Evolutionary conservation across 2,888 invertebrate genomes (phyloP), one percentile per base, ranked within the genome.

Genomic region (Lacanobia wlatinum): DNA sequence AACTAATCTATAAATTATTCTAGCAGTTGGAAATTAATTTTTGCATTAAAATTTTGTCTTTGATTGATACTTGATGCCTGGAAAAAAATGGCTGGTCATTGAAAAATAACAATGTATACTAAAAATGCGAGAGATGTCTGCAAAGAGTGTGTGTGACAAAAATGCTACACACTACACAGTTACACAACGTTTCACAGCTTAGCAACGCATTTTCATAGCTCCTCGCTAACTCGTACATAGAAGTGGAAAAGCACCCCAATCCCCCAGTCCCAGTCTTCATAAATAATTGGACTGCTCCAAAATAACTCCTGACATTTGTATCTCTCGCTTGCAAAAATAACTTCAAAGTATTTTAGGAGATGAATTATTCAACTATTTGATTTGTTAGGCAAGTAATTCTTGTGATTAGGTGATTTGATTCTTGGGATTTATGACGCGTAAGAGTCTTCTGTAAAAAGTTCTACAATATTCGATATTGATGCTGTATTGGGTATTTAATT

Each of bases 311-410:
- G 46, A 43, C 59, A 62, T 80, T 70, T 62, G 59, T 73, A 74
- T 72, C 43, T 58, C 34, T 59, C 58, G 48, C 73, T 70, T 73
- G 61, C 43, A 76, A 72, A 58, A 63, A 68, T 75, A 55, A 78
- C 60, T 70, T 59, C 46, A 56, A 72, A 55, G 60, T 43, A 59
- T 61, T 48, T 43, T 65, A 62, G n/a, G 16, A 43, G 16, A 76
- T 73, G 60, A 80, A 73, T 83, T 62, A 76, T 80, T 76, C 68
- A 76, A 63, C 12, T 56, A 58, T 69, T 69, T 62, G 67, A 73
- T 80, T 73, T 65, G 52, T 53, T 79, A 43, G 16, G 43, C 21
- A 43, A 62, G 56, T 38, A 46, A 61, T 53, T 58, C n/a, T 21
- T 46, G n/a, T 40, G 55, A 70, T 68, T 55, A 10, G 38, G 16